Evolutionary conservation across 2,797 vertebrate genomes (phyloP), one percentile per base, ranked within the genome.

Genomic region (Oreonectes daqikongensis): DNA sequence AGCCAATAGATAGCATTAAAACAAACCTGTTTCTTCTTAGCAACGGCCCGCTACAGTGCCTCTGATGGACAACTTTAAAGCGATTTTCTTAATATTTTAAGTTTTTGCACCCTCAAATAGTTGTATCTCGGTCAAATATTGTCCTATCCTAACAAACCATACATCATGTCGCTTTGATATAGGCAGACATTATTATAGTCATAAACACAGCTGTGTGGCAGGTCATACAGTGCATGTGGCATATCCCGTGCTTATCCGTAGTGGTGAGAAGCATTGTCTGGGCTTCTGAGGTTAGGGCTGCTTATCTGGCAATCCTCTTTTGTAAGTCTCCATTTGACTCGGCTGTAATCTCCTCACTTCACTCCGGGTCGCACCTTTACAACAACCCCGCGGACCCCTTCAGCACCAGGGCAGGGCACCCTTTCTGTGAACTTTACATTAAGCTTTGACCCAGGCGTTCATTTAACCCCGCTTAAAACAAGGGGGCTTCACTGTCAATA

Each of bases 291-390:
- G 90, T 90, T 85, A 89, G 87, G 86, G 85, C 89, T 87, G 86
- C 86, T 92, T 91, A 91, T 81, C 87, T 87, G 79, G 35, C 89
- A 93, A 92, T 93, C 93, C 91, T 91, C 88, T 92, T 57, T 93
- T 88, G 83, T 85, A 67, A 75, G 80, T 74, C 55, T 79, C 82
- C 42, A 77, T 89, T 86, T 84, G 79, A 86, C 78, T 85, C 66
- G 24, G 70, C 85, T 86, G 76, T 91, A 92, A 93, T 91, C 90
- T 87, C 84, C 83, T 85, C 30, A 26, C 83, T 83, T 87, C 67
- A 68, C 69, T 79, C 53, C 79, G 75, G 50, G 74, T 1, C 2
- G 9, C 40, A 40, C 35, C 63, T 30, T 64, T 11, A 14, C 32
- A 75, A 61, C 10, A 42, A 26, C 44, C 20, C 44, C 20, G 5